These are phyloP conservation scores for Alosa sapidissima DNA, from an alignment of 2,797 vertebrate species.

Conservation along the genomic window DNA sequence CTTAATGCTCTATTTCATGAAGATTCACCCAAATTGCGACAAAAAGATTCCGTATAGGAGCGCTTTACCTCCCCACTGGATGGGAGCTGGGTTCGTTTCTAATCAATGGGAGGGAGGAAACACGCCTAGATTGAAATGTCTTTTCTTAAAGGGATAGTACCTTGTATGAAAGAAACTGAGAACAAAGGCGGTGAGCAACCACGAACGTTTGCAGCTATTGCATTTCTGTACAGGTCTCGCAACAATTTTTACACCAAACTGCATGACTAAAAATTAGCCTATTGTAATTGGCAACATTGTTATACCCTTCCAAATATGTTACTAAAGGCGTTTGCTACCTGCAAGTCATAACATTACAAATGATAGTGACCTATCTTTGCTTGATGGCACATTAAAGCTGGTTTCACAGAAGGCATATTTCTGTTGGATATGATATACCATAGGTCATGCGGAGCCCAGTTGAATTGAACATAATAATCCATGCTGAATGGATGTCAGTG, in stretches of 20 bases:
- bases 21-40: conserved; percentile 16
- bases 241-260: not conserved
- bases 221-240: not conserved
- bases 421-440: not conserved
- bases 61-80: conserved; percentile 57
- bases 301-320: not conserved
- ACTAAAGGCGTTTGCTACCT: not conserved
- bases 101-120: conserved; percentile 80
- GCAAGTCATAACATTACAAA: not conserved
- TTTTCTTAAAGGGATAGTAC: conserved; percentile 77
- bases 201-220: not conserved
- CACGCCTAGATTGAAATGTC: conserved; percentile 79
- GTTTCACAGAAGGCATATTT: not conserved
- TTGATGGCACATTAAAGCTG: not conserved
- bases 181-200: conserved; percentile 65
- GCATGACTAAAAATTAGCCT: not conserved
- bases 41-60: conserved; percentile 33
- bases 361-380: not conserved
- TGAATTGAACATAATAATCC: not conserved
- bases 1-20: not conserved
- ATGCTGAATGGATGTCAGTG: not conserved
- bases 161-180: conserved; percentile 53
- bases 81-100: conserved; percentile 57
- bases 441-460: not conserved
- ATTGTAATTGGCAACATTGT: not conserved